Conservation (phyloP, 2,888 invertebrate species). For the Spatulosminthurus flaviceps region DNA sequence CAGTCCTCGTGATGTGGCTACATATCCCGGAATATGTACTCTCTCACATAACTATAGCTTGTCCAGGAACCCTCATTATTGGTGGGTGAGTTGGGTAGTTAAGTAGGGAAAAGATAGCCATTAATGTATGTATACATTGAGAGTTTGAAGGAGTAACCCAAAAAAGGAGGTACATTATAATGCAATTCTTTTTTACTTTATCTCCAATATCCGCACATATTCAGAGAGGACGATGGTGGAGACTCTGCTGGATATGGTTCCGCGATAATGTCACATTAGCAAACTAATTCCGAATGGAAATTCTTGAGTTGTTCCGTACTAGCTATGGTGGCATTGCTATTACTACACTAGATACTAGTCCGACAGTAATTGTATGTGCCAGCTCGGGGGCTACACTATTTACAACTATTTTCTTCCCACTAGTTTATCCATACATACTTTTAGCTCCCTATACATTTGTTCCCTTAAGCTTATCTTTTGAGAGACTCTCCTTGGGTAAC, state of each 20-base stretch:
- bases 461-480: background rate
- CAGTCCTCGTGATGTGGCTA: background rate
- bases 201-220: background rate
- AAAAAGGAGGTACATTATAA: conserved; percentile 21
- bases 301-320: background rate
- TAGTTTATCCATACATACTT: too few relatives aligned
- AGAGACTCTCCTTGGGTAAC: background rate
- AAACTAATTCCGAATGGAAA: conserved; percentile 18
- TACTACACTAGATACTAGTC: too few relatives aligned
- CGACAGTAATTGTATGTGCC: conserved; percentile 9
- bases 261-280: conserved; percentile 18
- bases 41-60: too few relatives aligned
- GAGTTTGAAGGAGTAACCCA: too few relatives aligned
- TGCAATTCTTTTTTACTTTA: conserved; percentile 25
- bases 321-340: background rate
- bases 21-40: too few relatives aligned
- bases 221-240: too few relatives aligned
- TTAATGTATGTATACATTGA: too few relatives aligned
- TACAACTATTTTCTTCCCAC: conserved; percentile 5
- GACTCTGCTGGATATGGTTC: background rate
- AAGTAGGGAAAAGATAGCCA: too few relatives aligned
- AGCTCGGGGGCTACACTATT: background rate
- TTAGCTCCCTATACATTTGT: background rate
- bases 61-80: too few relatives aligned
- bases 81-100: too few relatives aligned